phyloP scores from a whole-genome alignment of 1,140 invertebrate species.

The Hyles euphorbiae region DNA sequence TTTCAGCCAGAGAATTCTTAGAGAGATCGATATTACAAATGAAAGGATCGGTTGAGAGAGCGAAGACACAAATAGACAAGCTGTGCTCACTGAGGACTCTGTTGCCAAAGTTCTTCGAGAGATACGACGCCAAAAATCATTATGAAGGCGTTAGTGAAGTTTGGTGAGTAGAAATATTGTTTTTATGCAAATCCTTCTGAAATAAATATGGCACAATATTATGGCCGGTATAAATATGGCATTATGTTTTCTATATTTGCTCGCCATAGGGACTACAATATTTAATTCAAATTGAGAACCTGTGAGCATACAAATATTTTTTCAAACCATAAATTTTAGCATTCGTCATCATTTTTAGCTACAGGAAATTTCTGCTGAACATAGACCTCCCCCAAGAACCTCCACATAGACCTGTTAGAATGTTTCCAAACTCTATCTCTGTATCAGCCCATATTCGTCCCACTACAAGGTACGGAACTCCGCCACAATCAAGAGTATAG shows the following conservation, averaged over 20 bases:
- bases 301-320: slow-evolving; percentile 19
- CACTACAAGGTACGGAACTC: too few relatives aligned
- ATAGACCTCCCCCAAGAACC: neutral
- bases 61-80: slow-evolving; percentile 30
- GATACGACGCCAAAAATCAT: slow-evolving; percentile 10
- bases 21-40: slow-evolving; percentile 22
- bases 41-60: slow-evolving; percentile 32
- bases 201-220: too few relatives aligned
- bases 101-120: slow-evolving; percentile 26
- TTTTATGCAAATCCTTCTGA: too few relatives aligned
- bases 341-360: neutral
- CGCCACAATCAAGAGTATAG: too few relatives aligned
- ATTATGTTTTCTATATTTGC: too few relatives aligned
- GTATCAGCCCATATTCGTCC: too few relatives aligned
- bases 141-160: too few relatives aligned
- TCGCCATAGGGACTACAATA: neutral
- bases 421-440: neutral
- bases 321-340: neutral
- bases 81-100: slow-evolving; percentile 30
- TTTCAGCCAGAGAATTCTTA: slow-evolving; percentile 30
- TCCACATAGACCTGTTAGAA: neutral
- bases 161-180: too few relatives aligned
- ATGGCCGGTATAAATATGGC: too few relatives aligned
- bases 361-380: too few relatives aligned
- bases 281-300: neutral